Evolutionary conservation across 2,797 vertebrate genomes (phyloP), one percentile per base, ranked within the genome.

Genomic region (Philypnodon macrostomus): DNA sequence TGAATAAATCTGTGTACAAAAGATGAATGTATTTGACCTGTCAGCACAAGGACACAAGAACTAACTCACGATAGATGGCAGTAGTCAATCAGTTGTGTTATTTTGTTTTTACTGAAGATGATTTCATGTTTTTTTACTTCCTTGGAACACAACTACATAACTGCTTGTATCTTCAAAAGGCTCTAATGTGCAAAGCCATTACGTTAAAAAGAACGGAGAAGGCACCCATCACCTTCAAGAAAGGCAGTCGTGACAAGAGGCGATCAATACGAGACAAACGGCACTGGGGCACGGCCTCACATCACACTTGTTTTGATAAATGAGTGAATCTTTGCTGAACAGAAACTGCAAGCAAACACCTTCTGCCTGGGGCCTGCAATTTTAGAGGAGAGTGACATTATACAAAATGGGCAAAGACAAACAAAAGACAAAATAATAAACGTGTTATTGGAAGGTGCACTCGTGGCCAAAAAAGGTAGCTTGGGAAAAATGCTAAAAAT

Each of bases 181-280:
- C 52, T 32, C 48, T 51, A 39, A 52, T 71, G 58, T 63, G 26
- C 42, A 48, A 58, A 70, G 35, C 36, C 23, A 67, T 68, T 67
- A 47, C 47, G 46, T 38, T 47, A 46, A 21, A 62, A 29, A 64
- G 48, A 71, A 58, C 48, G 66, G n/a, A 45, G 39, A 79, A 61
- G 41, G 58, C 11, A 16, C 31, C 61, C 63, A 63, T 81, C 83
- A 83, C 63, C 73, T 67, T 75, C 67, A 61, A 63, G 52, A 79
- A 67, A 73, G 72, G 49, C 58, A 56, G 53, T 40, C 14, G 45
- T 71, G 85, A 80, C 80, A 73, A 73, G 61, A 67, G 38, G 48
- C 59, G 72, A 87, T 89, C 87, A 78, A 88, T 88, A 84, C 63
- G 59, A 80, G 72, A 80, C 67, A 67, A 88, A 85, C 62, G 35